phyloP scores from a whole-genome alignment of 2,888 invertebrate species.

The Ectemnius cavifrons region DNA sequence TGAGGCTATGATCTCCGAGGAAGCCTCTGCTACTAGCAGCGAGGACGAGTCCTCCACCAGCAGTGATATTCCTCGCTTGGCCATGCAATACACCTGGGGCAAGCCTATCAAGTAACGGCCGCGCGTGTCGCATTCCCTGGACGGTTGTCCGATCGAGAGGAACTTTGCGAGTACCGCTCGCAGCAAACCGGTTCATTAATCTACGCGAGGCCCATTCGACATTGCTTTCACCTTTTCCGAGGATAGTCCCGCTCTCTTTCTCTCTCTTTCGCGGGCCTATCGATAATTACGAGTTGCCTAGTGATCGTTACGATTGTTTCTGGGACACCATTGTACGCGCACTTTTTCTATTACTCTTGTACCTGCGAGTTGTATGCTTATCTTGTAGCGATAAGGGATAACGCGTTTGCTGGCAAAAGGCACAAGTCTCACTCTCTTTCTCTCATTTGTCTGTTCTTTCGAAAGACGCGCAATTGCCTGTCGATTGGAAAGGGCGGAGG shows the following conservation, averaged over 20 bases:
- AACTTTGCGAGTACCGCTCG: conserved; percentile 15
- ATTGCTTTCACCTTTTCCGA: conserved; percentile 27
- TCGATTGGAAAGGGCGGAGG: too few relatives aligned
- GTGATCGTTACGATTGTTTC: conserved; percentile 16
- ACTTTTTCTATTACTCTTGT: conserved; percentile 49
- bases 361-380: conserved; percentile 28
- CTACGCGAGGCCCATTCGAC: not conserved
- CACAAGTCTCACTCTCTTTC: too few relatives aligned
- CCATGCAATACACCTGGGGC: conserved; percentile 60
- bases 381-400: too few relatives aligned
- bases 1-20: conserved; percentile 84
- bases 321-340: conserved; percentile 33
- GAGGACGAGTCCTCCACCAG: conserved; percentile 75
- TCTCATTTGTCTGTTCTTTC: too few relatives aligned
- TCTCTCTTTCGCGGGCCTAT: conserved; percentile 1
- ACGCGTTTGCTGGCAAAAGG: too few relatives aligned
- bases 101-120: conserved; percentile 60
- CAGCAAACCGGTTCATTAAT: conserved; percentile 15
- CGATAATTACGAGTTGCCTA: conserved; percentile 25
- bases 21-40: conserved; percentile 75
- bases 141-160: conserved; percentile 30
- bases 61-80: conserved; percentile 72
- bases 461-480: too few relatives aligned
- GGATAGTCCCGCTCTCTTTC: conserved; percentile 1
- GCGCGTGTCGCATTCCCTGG: conserved; percentile 20